phyloP scores from a whole-genome alignment of 2,888 invertebrate genomes.

The Standfussiana lucernea region DNA sequence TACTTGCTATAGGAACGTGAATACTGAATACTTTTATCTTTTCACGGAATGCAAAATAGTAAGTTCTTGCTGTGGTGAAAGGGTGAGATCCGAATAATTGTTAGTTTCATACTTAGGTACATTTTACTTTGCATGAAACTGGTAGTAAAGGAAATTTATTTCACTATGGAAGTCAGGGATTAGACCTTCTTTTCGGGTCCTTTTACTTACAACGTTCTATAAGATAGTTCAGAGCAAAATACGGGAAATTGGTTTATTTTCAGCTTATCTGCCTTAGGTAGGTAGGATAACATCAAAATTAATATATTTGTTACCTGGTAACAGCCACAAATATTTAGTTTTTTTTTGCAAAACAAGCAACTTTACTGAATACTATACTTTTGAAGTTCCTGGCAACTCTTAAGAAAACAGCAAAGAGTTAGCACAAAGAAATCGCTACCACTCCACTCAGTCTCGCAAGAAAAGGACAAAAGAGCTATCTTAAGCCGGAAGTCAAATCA shows the following conservation, averaged over 20 bases:
- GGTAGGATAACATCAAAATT: background rate
- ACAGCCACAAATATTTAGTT: background rate
- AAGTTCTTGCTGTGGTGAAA: constrained; percentile 1
- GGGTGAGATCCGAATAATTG: background rate
- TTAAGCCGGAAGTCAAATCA: constrained; percentile 48
- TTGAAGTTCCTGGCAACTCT: background rate
- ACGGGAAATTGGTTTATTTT: background rate
- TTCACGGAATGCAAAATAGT: constrained; percentile 6
- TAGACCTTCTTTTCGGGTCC: background rate
- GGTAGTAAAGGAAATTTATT: background rate
- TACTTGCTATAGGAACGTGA: constrained; percentile 50
- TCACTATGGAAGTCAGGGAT: background rate
- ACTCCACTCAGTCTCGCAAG: constrained; percentile 21
- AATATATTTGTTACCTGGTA: background rate
- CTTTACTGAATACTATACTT: background rate
- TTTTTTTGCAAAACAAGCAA: background rate
- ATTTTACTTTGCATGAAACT: background rate
- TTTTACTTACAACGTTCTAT: background rate
- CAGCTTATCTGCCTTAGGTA: background rate
- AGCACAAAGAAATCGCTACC: constrained; percentile 5
- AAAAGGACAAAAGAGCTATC: constrained; percentile 26
- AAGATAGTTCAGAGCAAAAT: background rate
- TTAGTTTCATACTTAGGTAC: background rate
- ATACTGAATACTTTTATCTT: constrained; percentile 33
- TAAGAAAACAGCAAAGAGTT: background rate